Evolutionary conservation across 2,888 invertebrate genomes (phyloP), one percentile per base, ranked within the genome.

Genomic region (Bruchidius siliquastri): DNA sequence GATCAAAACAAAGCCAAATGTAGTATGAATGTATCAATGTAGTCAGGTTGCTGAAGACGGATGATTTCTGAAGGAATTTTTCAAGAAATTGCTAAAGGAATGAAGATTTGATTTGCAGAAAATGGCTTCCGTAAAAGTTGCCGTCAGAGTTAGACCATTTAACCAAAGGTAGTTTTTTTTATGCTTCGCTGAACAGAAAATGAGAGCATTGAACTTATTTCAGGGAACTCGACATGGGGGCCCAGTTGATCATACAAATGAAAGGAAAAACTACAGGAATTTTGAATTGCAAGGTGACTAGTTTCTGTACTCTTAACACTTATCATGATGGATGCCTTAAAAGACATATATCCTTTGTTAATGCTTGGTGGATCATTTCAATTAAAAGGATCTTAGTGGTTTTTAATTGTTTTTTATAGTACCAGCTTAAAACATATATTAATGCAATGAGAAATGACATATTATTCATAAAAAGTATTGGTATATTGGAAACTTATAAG

Each of bases 61-160:
- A 49, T 49, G 49, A 8, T 49, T 49, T 49, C 13, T 49, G 49
- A 49, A 18, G 18, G 49, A 13, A 13, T 49, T 49, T 49, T 49
- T 49, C 49, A 18, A 49, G 18, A 13, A 49, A 13, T 49, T 49
- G 8, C 13, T 49, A 18, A 13, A 49, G 49, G 8, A 18, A 49
- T 49, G 49, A 49, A 49, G 3, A 49, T 68, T 21, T 21, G 68
- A 68, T 68, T 68, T 2, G 20, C 73, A 21, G 30, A 89, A 84
- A 87, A 95, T 96, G 96, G 96, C 96, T 85, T 96, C 96, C 82
- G 93, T 96, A 84, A 95, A 95, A 90, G 96, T 96, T 85, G 96
- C 95, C 84, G 95, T 95, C 82, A 91, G 95, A 89, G 95, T 95
- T 88, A 92, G 95, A 86, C 95, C 95, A 87, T 95, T 95, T 88